A percentile compares a stretch with the other conserved stretches of the same genome.
Evolutionary conservation across 2,888 invertebrate genomes (phyloP).

Genomic region (Acleris laterana): DNA sequence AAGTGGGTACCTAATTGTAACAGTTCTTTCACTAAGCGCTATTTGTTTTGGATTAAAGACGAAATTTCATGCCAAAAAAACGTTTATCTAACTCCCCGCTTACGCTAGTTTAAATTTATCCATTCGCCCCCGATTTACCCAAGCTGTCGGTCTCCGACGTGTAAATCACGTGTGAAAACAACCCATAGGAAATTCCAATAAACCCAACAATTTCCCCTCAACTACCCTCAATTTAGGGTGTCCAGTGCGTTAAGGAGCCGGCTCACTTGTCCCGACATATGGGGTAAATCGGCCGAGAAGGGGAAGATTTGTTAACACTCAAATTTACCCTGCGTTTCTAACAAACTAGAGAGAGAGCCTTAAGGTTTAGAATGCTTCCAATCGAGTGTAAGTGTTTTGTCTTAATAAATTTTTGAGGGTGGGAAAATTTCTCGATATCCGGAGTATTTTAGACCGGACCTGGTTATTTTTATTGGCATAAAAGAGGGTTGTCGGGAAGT

Average conservation of each 20-base stretch:
- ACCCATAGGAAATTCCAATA: conserved; percentile 79
- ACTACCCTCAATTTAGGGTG: conserved; percentile 77
- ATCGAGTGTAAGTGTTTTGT: conserved; percentile 38
- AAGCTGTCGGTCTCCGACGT: conserved; percentile 44
- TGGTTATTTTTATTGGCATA: conserved; percentile 79
- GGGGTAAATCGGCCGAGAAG: conserved; percentile 71
- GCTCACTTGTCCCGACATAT: conserved; percentile 79
- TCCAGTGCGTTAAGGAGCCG: conserved; percentile 76
- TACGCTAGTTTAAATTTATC: conserved; percentile 17
- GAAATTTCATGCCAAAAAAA: too few species aligned
- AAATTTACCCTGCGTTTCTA: conserved; percentile 32
- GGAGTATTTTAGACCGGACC: conserved; percentile 60
- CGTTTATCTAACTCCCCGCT: too few species aligned
- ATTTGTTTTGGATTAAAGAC: too few species aligned
- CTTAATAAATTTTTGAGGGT: conserved; percentile 66
- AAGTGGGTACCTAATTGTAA: too few species aligned
- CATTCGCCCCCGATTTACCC: conserved; percentile 24
- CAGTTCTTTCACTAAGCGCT: too few species aligned
- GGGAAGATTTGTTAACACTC: conserved; percentile 49
- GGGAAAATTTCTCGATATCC: conserved; percentile 76
- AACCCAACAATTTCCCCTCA: conserved; percentile 71
- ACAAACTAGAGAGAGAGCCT: conserved; percentile 38
- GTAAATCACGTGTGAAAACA: conserved; percentile 66
- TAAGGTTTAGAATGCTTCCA: conserved; percentile 37
- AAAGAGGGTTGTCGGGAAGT: conserved; percentile 73